These are phyloP conservation scores for Aphelenchoides besseyi DNA, from an alignment of 1,140 invertebrate species.

Conservation along the genomic window DNA sequence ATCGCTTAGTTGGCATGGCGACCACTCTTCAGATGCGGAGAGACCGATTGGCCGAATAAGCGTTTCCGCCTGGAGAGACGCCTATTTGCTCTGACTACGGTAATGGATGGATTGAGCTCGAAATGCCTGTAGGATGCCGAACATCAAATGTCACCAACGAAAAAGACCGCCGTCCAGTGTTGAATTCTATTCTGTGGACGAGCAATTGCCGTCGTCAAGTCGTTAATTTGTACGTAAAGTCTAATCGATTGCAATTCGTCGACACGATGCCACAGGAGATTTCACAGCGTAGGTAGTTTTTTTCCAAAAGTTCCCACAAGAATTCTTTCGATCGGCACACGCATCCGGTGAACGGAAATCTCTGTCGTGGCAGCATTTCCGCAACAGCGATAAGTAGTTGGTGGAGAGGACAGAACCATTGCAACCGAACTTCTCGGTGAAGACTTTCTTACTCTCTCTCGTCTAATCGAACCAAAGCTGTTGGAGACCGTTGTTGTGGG, in stretches of 20 bases:
- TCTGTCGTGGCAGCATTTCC: not conserved
- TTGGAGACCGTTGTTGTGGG: not conserved
- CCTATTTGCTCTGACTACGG: not conserved
- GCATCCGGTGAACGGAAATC: conserved; percentile 5
- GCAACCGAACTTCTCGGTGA: not conserved
- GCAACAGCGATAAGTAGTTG: not conserved
- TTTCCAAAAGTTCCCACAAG: too few relatives aligned
- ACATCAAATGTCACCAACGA: not conserved
- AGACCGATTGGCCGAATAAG: conserved; percentile 3
- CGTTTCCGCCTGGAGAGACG: not conserved
- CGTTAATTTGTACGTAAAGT: too few relatives aligned
- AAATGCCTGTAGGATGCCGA: not conserved
- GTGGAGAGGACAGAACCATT: not conserved
- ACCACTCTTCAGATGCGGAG: not conserved
- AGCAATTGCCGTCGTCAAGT: too few relatives aligned
- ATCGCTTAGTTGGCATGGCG: not conserved
- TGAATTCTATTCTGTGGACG: too few relatives aligned
- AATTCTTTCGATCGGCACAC: not conserved
- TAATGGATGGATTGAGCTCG: not conserved
- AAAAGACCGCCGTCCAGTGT: not conserved
- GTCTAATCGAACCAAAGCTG: not conserved
- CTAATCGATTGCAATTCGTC: conserved; percentile 5
- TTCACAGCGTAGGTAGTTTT: not conserved
- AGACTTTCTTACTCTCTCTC: not conserved
- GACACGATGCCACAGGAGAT: not conserved